These are phyloP conservation scores for Scaptomyza montana DNA, from an alignment of 1,140 invertebrate species.

Conservation along the genomic window DNA sequence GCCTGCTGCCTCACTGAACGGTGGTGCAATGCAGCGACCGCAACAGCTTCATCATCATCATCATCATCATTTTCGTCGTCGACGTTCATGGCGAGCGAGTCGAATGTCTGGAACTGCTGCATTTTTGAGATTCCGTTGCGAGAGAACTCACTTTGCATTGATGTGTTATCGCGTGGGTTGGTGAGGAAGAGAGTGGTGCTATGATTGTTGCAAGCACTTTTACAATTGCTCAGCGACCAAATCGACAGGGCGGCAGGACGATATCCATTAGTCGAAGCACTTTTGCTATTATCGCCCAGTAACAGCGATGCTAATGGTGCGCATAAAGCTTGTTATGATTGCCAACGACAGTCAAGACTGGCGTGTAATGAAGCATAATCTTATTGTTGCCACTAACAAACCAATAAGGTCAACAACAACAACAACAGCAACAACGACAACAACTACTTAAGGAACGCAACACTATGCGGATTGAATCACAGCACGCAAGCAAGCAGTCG, in stretches of 20 bases:
- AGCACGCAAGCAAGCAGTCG: conserved; percentile 34
- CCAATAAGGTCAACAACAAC: conserved; percentile 69
- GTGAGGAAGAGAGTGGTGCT: conserved; percentile 17
- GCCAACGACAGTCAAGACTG: conserved; percentile 3
- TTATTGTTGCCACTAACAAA: conserved; percentile 77
- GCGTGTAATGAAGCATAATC: conserved; percentile 79
- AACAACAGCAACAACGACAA: too few species aligned
- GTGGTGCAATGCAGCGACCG: conserved; percentile 58
- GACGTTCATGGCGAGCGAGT: conserved; percentile 11
- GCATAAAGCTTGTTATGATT: conserved; percentile 79
- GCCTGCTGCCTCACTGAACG: not conserved
- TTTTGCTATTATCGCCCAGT: conserved; percentile 72
- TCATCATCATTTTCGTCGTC: conserved; percentile 14
- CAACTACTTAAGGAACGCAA: not conserved
- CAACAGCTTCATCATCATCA: conserved; percentile 76
- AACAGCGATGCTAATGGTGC: conserved; percentile 72
- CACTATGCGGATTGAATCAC: conserved; percentile 74
- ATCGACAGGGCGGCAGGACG: conserved; percentile 48
- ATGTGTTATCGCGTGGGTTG: conserved; percentile 19
- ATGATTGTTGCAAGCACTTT: conserved; percentile 46
- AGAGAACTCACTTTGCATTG: conserved; percentile 53
- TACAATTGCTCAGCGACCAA: conserved; percentile 50
- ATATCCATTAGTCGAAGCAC: conserved; percentile 76
- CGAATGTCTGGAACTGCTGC: conserved; percentile 53
- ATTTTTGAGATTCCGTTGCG: conserved; percentile 74